A percentile compares a stretch with the other conserved stretches of the same genome.
Evolutionary conservation across 2,113 vertebrate genomes (phyloP).

Genomic region (western clawed frog (Xenopus tropicalis)): UCB_Xtro_10.0 CM004444.2:139462001-139462500

Average conservation of each 20-base stretch:
- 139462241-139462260: background rate
- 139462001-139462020: conserved; percentile 38
- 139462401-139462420: no score
- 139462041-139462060: conserved; percentile 39
- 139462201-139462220: conserved; percentile 22
- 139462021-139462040: conserved; percentile 44
- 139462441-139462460: no score
- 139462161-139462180: conserved; percentile 18
- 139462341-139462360: no score
- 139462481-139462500: no score
- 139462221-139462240: background rate
- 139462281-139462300: no score
- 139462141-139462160: conserved; percentile 8
- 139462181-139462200: conserved; percentile 22
- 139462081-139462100: conserved; percentile 16
- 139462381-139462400: no score
- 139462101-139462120: conserved; percentile 21
- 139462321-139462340: no score
- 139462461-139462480: no score
- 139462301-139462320: no score
- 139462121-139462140: conserved; percentile 28
- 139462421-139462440: no score
- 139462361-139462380: no score
- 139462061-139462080: conserved; percentile 25
- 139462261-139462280: no score